phyloP scores from a whole-genome alignment of 2,888 invertebrate genomes.

The Drosophila pseudotalamancana region DNA sequence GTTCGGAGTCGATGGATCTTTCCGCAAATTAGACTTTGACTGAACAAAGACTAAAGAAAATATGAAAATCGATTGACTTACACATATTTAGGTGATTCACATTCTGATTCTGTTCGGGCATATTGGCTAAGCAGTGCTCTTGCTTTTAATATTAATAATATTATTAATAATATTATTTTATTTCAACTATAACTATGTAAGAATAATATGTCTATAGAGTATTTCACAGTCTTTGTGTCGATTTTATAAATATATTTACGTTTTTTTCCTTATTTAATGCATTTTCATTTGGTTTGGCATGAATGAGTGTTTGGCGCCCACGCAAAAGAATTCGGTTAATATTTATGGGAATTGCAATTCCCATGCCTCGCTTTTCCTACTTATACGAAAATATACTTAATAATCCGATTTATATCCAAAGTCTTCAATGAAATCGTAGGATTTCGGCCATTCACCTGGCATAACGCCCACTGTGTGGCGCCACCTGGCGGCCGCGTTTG shows the following conservation, averaged over 20 bases:
- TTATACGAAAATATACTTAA: conserved; percentile 11
- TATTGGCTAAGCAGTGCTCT: too few relatives aligned
- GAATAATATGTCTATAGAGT: not conserved
- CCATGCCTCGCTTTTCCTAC: conserved; percentile 1
- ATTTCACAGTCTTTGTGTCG: not conserved
- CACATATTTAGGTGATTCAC: too few relatives aligned
- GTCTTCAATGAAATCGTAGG: conserved; percentile 42
- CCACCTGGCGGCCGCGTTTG: conserved; percentile 33
- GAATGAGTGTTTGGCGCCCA: conserved; percentile 37
- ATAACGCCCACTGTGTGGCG: conserved; percentile 24
- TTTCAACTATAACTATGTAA: too few relatives aligned
- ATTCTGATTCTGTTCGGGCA: too few relatives aligned
- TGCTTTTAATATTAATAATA: too few relatives aligned
- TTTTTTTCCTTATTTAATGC: not conserved
- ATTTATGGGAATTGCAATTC: conserved; percentile 40
- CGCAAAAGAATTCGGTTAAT: not conserved
- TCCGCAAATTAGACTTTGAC: conserved; percentile 71
- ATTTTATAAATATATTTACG: not conserved
- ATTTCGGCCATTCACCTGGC: conserved; percentile 40
- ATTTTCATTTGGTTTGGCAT: conserved; percentile 27
- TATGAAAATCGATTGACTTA: too few relatives aligned
- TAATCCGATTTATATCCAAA: conserved; percentile 11
- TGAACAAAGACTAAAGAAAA: too few relatives aligned
- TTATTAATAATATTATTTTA: too few relatives aligned
- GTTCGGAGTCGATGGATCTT: conserved; percentile 79